Conservation (phyloP, 64 coral and sea anemone genomes). For the Acropora yongei region DNA sequence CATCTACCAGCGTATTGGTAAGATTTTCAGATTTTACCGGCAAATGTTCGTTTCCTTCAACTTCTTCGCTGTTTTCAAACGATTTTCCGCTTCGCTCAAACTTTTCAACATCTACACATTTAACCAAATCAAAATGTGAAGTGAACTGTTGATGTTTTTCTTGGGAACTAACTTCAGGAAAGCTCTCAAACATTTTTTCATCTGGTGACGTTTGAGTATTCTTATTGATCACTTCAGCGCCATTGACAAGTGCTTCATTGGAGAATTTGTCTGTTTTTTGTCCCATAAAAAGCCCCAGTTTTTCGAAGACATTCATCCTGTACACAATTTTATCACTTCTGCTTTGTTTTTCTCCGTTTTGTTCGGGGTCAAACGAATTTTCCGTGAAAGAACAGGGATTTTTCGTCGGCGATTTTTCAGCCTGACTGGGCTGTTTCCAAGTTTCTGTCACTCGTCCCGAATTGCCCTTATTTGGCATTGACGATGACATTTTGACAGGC, state of each 20-base stretch:
- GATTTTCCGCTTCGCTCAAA: not conserved
- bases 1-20: not conserved
- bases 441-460: not conserved
- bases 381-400: not conserved
- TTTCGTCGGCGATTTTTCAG: not conserved
- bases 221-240: not conserved
- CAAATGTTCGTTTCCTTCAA: not conserved
- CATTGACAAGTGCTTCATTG: not conserved
- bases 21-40: not conserved
- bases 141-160: not conserved
- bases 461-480: not conserved
- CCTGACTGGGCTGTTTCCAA: not conserved
- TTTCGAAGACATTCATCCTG: slow-evolving; percentile 26
- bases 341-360: not conserved
- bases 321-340: not conserved
- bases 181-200: not conserved
- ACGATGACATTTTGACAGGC: slow-evolving; percentile 15
- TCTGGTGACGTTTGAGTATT: not conserved
- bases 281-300: not conserved
- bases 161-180: no score
- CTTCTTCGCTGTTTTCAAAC: not conserved
- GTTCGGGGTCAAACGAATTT: not conserved
- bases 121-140: not conserved
- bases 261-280: not conserved
- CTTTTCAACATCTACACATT: not conserved